A percentile compares a stretch with the other conserved stretches of the same genome.
Evolutionary conservation across 2,797 vertebrate species (phyloP).

Genomic region (Falco concolor): DNA sequence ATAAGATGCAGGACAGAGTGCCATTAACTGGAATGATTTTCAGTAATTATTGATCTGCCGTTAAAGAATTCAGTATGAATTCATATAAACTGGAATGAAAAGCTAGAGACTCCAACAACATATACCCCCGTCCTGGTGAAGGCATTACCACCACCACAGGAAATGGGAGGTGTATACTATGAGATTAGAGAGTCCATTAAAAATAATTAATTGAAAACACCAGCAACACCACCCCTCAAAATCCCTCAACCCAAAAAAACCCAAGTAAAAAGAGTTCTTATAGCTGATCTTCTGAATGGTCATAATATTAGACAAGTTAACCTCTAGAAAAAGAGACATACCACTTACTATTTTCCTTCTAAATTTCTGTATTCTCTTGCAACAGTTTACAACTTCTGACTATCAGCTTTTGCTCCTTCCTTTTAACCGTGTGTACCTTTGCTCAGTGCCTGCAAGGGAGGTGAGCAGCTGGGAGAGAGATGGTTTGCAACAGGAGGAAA

Average conservation of each 20-base stretch:
- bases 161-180: not conserved
- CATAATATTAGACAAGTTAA: not conserved
- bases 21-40: not conserved
- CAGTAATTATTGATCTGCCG: not conserved
- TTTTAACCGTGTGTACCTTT: not conserved
- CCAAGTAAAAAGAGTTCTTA: not conserved
- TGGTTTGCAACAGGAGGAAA: not conserved
- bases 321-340: not conserved
- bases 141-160: not conserved
- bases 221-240: fast-evolving
- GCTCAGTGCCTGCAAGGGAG: fast-evolving
- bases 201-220: not conserved
- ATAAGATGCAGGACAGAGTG: not conserved
- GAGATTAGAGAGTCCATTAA: not conserved
- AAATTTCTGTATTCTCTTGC: not conserved
- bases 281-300: not conserved
- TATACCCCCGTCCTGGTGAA: not conserved
- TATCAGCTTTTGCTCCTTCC: not conserved
- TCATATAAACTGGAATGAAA: not conserved
- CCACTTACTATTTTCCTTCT: not conserved
- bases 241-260: not conserved
- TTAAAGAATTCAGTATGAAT: not conserved
- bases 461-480: not conserved
- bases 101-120: not conserved
- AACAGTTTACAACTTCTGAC: not conserved